These are phyloP conservation scores for Drosophila antonietae DNA, from an alignment of 2,888 invertebrate species.

Conservation along the genomic window DNA sequence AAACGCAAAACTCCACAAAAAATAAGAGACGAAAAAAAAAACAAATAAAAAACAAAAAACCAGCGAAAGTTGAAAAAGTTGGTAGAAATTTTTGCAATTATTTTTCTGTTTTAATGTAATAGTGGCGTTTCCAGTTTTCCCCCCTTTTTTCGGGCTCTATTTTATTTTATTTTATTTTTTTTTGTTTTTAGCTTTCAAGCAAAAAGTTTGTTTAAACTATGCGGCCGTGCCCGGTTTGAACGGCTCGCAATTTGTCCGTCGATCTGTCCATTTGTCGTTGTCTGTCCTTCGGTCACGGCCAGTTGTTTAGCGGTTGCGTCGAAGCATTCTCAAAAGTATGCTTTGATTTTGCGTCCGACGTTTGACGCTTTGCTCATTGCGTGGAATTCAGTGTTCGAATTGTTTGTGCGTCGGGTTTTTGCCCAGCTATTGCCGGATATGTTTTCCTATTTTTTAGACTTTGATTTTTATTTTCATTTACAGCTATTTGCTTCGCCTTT, in stretches of 20 bases:
- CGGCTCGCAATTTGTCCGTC: constrained; percentile 31
- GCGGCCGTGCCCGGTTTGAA: constrained; percentile 54
- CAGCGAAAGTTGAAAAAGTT: constrained; percentile 70
- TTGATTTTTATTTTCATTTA: constrained; percentile 38
- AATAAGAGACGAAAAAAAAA: constrained; percentile 13
- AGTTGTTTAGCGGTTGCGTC: constrained; percentile 75
- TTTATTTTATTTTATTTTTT: constrained; percentile 14
- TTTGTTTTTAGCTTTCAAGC: constrained; percentile 60
- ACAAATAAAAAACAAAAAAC: constrained; percentile 31
- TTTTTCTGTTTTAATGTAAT: constrained; percentile 77
- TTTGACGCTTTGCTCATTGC: constrained; percentile 65
- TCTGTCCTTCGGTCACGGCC: constrained; percentile 37
- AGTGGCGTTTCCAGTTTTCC: constrained; percentile 48
- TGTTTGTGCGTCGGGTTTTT: constrained; percentile 54
- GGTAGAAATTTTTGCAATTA: constrained; percentile 75
- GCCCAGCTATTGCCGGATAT: constrained; percentile 27
- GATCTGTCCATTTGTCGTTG: constrained; percentile 9
- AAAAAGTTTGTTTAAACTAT: constrained; percentile 77
- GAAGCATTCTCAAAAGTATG: constrained; percentile 67
- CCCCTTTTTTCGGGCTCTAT: constrained; percentile 23
- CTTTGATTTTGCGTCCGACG: constrained; percentile 66
- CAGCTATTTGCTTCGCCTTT: not conserved
- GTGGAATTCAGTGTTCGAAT: constrained; percentile 74
- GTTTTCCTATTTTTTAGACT: constrained; percentile 26
- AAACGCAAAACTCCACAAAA: constrained; percentile 42